These are phyloP conservation scores for Brachypteracias leptosomus DNA, from an alignment of 2,113 vertebrate genomes.

Conservation along the genomic window DNA sequence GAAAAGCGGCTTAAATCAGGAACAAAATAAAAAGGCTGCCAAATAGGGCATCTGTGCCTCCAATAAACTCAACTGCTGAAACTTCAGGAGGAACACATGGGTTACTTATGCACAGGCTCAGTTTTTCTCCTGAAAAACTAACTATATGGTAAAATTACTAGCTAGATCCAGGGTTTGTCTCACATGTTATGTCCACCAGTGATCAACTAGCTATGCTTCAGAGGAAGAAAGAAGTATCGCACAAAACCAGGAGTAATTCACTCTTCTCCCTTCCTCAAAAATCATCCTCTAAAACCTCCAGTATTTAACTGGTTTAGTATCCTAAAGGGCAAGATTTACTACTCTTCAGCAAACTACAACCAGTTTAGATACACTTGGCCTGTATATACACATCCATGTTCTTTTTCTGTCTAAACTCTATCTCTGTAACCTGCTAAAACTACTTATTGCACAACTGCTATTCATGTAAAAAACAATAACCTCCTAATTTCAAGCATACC, in stretches of 20 bases:
- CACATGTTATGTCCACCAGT: rapidly evolving
- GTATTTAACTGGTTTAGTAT: background rate
- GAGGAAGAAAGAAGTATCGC: background rate
- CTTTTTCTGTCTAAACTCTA: background rate
- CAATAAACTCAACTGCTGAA: background rate
- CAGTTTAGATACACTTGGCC: background rate
- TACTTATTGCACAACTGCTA: background rate
- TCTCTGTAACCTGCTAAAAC: background rate
- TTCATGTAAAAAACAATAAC: background rate
- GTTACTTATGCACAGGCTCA: background rate
- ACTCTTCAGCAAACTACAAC: background rate
- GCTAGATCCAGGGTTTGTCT: background rate
- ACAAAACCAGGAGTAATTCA: background rate
- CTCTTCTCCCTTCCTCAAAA: background rate
- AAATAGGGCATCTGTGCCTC: background rate
- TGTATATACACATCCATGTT: background rate
- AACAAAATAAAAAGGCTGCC: background rate
- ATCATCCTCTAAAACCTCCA: background rate
- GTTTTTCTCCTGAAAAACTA: background rate
- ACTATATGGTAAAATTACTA: background rate
- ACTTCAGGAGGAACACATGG: background rate
- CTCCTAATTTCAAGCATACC: background rate
- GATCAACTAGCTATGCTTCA: background rate
- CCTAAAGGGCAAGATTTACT: background rate
- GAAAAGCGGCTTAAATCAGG: background rate